Percentiles rank a stretch among this genome's conserved stretches.
Conservation (phyloP, 2,797 vertebrate species). For the Sarcoramphus papa region DNA sequence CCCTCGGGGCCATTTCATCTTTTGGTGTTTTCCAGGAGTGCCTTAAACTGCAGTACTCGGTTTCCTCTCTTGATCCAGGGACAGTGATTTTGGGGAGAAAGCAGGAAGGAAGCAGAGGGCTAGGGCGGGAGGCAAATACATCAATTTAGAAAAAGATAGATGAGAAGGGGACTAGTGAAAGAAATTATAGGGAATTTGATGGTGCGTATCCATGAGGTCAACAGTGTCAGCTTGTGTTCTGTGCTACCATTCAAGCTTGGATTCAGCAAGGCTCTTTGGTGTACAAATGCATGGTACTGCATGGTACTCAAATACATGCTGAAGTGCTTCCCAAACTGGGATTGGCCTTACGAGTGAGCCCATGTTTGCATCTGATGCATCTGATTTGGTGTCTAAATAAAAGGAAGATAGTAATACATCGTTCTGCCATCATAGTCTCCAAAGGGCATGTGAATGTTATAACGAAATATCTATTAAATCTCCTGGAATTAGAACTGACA, state of each 20-base stretch:
- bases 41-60: neutral
- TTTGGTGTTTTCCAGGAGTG: neutral
- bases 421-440: neutral
- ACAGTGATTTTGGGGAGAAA: neutral
- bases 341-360: neutral
- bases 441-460: neutral
- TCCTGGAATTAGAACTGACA: conserved; percentile 27
- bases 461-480: neutral
- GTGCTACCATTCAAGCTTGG: neutral
- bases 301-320: neutral
- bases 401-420: neutral
- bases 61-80: neutral
- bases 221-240: neutral
- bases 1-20: neutral
- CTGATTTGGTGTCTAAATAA: neutral
- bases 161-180: neutral
- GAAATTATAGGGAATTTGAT: neutral
- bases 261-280: neutral
- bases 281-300: neutral
- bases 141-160: neutral
- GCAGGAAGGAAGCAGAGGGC: neutral
- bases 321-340: neutral
- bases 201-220: neutral
- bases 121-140: neutral
- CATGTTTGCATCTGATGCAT: neutral